Percentiles rank a stretch among this genome's conserved stretches.
Evolutionary conservation across 2,888 invertebrate genomes (phyloP).

Genomic region (Elysia crispata): DNA sequence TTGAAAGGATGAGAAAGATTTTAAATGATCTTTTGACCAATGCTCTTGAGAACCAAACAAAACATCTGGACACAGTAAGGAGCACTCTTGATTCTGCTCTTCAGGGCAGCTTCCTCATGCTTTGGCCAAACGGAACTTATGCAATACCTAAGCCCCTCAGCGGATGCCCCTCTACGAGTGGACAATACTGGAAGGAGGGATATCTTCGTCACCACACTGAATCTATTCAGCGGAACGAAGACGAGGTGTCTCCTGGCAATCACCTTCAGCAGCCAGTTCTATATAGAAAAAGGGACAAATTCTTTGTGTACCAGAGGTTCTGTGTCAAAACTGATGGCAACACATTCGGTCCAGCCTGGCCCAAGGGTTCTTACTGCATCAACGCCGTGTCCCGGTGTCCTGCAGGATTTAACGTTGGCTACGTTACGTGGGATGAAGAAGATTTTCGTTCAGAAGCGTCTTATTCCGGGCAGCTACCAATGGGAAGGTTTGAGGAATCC

Average conservation of each 20-base stretch:
- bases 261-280: slow-evolving; percentile 10
- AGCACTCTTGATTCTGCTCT: not conserved
- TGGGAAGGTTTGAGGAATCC: not conserved
- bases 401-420: not conserved
- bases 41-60: not conserved
- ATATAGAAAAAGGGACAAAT: not conserved
- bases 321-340: not conserved
- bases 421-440: slow-evolving; percentile 16
- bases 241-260: not conserved
- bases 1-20: no score
- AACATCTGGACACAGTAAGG: not conserved
- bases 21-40: not conserved
- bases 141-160: slow-evolving; percentile 13
- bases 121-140: slow-evolving; percentile 30
- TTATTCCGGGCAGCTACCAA: not conserved
- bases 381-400: slow-evolving; percentile 23
- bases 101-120: slow-evolving; percentile 12
- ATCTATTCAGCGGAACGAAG: slow-evolving; percentile 24
- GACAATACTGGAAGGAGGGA: slow-evolving; percentile 7
- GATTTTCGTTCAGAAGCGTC: not conserved
- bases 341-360: slow-evolving; percentile 26
- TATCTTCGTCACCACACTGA: slow-evolving; percentile 25
- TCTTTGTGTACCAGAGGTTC: slow-evolving; percentile 16
- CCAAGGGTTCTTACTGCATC: slow-evolving; percentile 38
- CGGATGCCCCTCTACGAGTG: slow-evolving; percentile 15